Base-by-base conservation (phyloP, 2,113 vertebrate genomes). In the Phoxinus phoxinus region DNA sequence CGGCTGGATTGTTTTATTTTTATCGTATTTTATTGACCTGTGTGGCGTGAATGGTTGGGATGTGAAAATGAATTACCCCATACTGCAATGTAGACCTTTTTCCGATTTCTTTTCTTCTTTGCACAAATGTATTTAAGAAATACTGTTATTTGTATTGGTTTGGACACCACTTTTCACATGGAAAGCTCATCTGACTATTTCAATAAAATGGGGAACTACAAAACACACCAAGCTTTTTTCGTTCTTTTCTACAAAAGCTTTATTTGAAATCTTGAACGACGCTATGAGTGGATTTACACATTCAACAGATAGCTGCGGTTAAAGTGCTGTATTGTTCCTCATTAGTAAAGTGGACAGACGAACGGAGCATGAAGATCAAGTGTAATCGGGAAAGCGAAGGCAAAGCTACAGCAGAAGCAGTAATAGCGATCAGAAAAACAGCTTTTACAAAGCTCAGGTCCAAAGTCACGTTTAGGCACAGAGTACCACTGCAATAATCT, bases 191-290 rank as follows among this genome's bases (percentile, higher is more conserved):
- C 95, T 93, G 94, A 97, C 95, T 96, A 98, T 95, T 96, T 97
- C 97, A 98, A 98, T 98, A 99, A 99, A 98, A 96, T 96, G 96
- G 96, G 97, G 96, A 93, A 96, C 96, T 96, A 95, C 94, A 95
- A 91, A 92, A 90, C 87, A 1, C 23, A 30, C 46, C 15, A 21
- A 56, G 6, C 2, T 19, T 21, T 1, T 61, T 61, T 46, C n/a
- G n/a, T n/a, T 12, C 12, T 3, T 51, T 63, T 84, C 67, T 48
- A 71, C 35, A 77, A 63, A 83, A 53, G 30, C 59, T 83, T 88
- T 83, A 77, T 84, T 81, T 87, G 61, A 41, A 85, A 58, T 84
- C 51, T 80, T 61, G 74, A 75, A 67, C 32, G 32, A 82, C 19
- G 25, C 80, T 86, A 84, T 51, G 82, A 80, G 44, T 25, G 53